Base-by-base conservation (phyloP, 1,140 invertebrate genomes). In the Drosophila auraria region DNA sequence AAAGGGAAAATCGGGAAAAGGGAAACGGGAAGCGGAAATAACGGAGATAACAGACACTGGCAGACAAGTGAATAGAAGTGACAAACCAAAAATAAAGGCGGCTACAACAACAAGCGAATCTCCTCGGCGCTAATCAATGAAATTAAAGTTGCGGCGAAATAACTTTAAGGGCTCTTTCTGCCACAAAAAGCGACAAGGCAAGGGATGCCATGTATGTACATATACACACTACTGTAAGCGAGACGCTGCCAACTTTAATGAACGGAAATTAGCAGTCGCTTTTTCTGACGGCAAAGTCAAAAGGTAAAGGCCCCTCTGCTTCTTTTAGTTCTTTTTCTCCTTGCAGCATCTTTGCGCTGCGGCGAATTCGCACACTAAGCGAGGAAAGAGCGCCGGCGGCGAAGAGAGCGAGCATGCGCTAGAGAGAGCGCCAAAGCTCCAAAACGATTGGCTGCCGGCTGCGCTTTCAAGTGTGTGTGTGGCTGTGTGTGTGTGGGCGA, bases 251-350 rank as follows among this genome's bases (percentile, higher is more conserved):
- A 91, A 91, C 89, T 91, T 91, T 91, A 91, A 91, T 91, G 89
- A 91, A 82, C 83, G 89, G 89, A 91, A 91, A 91, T 91, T 91
- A 91, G 89, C 83, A 84, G 80, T 61, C 61, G 61, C 61, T 59
- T 57, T 58, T 61, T 42, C 25, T 38, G 53, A 42, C 58, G 38
- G 69, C 60, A 59, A 74, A 74, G 68, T 78, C 70, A 83, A 90
- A 87, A 89, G 86, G 86, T 84, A 86, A 82, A 90, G 73, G 87
- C 68, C 70, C 70, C 70, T 30, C 58, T 23, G 27, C 57, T 44
- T 15, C 60, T 33, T 42, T 20, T 40, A 15, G 15, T n/a, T 5
- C 20, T 61, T 33, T n/a, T 30, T 58, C 65, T 70, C 25, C 12
- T n/a, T 12, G 36, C 58, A 62, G 81, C 82, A 78, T 60, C 58